Evolutionary conservation across 92 coral and sea anemone species (phyloP).

Genomic region (Epizoanthus stellaris): DNA sequence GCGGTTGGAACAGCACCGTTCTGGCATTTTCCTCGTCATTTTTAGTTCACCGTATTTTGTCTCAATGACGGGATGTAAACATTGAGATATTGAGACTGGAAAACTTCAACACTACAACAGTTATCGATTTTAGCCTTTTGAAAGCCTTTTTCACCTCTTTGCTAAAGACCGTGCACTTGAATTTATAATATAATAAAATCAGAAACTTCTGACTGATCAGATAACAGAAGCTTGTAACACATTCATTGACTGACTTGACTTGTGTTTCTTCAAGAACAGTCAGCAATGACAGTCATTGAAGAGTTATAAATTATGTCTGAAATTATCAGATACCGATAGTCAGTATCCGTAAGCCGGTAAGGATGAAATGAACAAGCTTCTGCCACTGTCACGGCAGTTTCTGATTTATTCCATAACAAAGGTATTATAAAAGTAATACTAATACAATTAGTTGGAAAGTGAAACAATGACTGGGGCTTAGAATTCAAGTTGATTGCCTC

Average conservation of each 20-base stretch:
- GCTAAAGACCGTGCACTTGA: too few relatives aligned
- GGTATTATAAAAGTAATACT: not conserved
- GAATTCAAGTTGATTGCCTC: not conserved
- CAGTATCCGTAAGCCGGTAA: not conserved
- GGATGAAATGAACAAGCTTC: not conserved
- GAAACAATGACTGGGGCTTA: not conserved
- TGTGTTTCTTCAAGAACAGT: too few relatives aligned
- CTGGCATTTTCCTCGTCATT: not conserved
- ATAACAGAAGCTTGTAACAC: too few relatives aligned
- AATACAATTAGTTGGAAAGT: not conserved
- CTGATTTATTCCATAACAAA: not conserved
- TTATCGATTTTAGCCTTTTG: too few relatives aligned
- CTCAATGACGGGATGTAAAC: constrained; percentile 9
- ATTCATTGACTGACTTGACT: too few relatives aligned
- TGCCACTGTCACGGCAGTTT: not conserved
- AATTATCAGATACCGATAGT: not conserved
- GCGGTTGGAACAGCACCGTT: not conserved
- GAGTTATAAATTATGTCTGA: not conserved
- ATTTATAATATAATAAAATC: too few relatives aligned
- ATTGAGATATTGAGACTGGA: not conserved
- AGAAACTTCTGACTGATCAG: too few relatives aligned
- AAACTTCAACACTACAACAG: too few relatives aligned
- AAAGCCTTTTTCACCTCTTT: too few relatives aligned
- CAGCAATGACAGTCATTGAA: too few relatives aligned
- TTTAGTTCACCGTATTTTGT: not conserved